Evolutionary conservation across 1,140 invertebrate genomes (phyloP).

Genomic region (Venturia canescens): DNA sequence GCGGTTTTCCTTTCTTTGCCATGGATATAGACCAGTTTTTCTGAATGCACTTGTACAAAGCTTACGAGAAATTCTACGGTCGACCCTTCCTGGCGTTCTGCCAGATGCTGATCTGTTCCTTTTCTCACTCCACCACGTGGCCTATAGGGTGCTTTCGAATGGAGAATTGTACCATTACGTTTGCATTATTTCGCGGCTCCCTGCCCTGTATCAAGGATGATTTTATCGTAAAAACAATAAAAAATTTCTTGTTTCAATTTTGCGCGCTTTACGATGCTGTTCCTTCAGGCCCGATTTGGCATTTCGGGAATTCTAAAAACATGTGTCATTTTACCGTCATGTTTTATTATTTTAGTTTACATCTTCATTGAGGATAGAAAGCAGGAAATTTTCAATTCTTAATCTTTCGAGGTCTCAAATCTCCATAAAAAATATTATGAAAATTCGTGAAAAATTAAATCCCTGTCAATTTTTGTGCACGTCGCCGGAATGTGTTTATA

Average conservation of each 20-base stretch:
- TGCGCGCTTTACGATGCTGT: neutral
- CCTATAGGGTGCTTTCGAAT: neutral
- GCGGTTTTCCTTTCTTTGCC: too few relatives aligned
- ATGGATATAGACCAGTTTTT: too few relatives aligned
- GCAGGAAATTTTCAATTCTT: neutral
- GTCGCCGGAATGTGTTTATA: neutral
- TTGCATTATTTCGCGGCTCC: conserved; percentile 10
- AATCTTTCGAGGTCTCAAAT: neutral
- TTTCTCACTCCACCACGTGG: neutral
- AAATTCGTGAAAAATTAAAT: neutral
- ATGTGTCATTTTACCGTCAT: neutral
- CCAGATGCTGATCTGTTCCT: conserved; percentile 4
- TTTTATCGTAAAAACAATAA: conserved; percentile 4
- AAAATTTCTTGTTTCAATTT: neutral
- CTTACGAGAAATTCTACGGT: neutral
- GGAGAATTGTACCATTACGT: conserved; percentile 4
- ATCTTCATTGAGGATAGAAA: neutral
- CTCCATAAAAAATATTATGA: neutral
- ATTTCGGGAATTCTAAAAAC: neutral
- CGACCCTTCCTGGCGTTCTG: neutral
- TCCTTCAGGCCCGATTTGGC: neutral
- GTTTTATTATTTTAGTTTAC: neutral
- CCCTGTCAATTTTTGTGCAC: neutral
- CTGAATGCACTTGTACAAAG: too few relatives aligned
- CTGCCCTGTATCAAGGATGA: neutral